These are phyloP conservation scores for Kryptopterus vitreolus DNA, from an alignment of 2,797 vertebrate genomes.

Conservation along the genomic window DNA sequence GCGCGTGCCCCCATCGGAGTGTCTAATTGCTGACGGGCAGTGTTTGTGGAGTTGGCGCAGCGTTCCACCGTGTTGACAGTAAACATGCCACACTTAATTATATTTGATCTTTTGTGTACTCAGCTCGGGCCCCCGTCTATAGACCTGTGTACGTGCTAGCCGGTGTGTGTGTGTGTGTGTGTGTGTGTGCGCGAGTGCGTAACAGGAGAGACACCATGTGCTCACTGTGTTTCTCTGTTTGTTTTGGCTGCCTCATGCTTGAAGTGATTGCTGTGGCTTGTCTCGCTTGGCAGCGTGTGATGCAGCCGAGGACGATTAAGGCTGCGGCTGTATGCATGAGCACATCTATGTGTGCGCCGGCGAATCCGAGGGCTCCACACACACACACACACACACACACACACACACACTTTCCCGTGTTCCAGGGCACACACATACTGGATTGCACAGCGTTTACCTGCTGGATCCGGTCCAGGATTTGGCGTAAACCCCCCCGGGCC, in stretches of 20 bases:
- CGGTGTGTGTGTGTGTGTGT: constrained; percentile 8
- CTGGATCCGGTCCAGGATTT: constrained; percentile 46
- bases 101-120: constrained; percentile 29
- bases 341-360: constrained; percentile 18
- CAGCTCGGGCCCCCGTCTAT: constrained; percentile 22
- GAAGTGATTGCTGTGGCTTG: constrained; percentile 28
- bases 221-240: constrained; percentile 9
- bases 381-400: too few species aligned
- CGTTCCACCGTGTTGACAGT: constrained; percentile 60
- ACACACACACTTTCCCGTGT: constrained; percentile 12
- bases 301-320: constrained; percentile 14
- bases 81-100: constrained; percentile 57
- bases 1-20: constrained; percentile 53
- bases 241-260: constrained; percentile 24
- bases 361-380: constrained; percentile 3
- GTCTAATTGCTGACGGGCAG: constrained; percentile 60
- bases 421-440: neutral
- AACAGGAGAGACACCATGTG: constrained; percentile 28
- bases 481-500: constrained; percentile 47
- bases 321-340: constrained; percentile 30
- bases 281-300: constrained; percentile 1
- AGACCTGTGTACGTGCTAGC: constrained; percentile 17
- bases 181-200: neutral
- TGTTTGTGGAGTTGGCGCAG: constrained; percentile 36
- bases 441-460: constrained; percentile 12